Percentiles rank a stretch among this genome's conserved stretches.
phyloP scores from a whole-genome alignment of 2,113 vertebrate species.

The Thalassarche chlororhynchos region DNA sequence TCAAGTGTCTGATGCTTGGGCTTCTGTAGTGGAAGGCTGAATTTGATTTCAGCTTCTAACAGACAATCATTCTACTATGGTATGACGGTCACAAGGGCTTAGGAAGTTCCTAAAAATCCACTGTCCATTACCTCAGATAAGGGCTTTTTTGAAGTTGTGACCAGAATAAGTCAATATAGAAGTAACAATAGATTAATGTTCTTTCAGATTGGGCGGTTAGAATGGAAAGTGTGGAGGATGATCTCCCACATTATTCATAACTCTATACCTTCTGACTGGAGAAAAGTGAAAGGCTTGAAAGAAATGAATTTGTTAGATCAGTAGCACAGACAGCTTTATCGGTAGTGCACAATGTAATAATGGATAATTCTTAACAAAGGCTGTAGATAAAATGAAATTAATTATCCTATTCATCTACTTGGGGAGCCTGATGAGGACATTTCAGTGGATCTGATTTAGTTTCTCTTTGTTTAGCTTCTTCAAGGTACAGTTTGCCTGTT shows the following conservation, averaged over 20 bases:
- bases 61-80: not conserved
- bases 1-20: not conserved
- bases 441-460: not conserved
- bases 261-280: not conserved
- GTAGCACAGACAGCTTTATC: not conserved
- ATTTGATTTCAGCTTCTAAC: not conserved
- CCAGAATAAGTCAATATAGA: not conserved
- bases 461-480: not conserved
- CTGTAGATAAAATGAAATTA: constrained; percentile 2
- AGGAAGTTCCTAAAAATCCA: not conserved
- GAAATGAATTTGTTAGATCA: not conserved
- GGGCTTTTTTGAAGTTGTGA: not conserved
- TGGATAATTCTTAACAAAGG: not conserved
- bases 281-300: not conserved
- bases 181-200: not conserved
- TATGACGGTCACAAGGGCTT: not conserved
- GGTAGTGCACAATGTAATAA: not conserved
- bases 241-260: not conserved
- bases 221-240: not conserved
- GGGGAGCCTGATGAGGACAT: not conserved
- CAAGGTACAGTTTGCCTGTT: not conserved
- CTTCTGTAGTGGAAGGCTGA: not conserved
- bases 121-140: not conserved
- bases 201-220: not conserved
- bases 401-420: not conserved